phyloP scores from a whole-genome alignment of 2,888 invertebrate species.

The Acrobasis consociella region DNA sequence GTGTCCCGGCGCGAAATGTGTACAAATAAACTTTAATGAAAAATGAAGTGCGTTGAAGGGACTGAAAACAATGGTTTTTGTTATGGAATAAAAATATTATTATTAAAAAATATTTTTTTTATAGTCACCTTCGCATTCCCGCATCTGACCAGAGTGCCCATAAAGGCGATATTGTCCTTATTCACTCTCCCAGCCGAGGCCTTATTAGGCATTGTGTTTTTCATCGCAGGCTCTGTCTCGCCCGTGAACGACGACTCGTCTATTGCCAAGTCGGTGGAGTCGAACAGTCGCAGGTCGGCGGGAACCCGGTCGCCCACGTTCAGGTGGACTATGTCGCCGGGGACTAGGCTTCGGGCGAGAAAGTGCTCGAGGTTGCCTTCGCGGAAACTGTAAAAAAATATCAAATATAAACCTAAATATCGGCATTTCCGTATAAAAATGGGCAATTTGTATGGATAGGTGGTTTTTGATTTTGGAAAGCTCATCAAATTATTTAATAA shows the following conservation, averaged over 20 bases:
- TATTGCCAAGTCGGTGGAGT: slow-evolving; percentile 95
- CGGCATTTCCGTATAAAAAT: too few species aligned
- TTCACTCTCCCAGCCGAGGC: slow-evolving; percentile 86
- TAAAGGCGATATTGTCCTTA: slow-evolving; percentile 95
- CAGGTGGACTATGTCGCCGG: slow-evolving; percentile 96
- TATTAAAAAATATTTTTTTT: too few species aligned
- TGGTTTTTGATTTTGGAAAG: too few species aligned
- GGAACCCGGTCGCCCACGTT: slow-evolving; percentile 98
- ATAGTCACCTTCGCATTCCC: slow-evolving; percentile 97
- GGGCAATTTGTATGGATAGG: too few species aligned
- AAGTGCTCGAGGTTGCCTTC: slow-evolving; percentile 94
- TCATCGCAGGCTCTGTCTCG: slow-evolving; percentile 96
- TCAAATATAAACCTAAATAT: background rate
- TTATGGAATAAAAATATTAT: too few species aligned
- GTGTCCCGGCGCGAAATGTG: too few species aligned
- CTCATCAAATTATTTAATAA: too few species aligned
- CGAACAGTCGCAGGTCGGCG: slow-evolving; percentile 97
- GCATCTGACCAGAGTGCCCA: slow-evolving; percentile 98
- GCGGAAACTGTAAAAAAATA: slow-evolving; percentile 85
- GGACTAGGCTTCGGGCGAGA: slow-evolving; percentile 97
- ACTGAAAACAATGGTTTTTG: too few species aligned
- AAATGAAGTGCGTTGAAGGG: too few species aligned
- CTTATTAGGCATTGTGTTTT: slow-evolving; percentile 86
- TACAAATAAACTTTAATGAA: too few species aligned
- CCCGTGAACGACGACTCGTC: slow-evolving; percentile 99